A percentile compares a stretch with the other conserved stretches of the same genome.
Evolutionary conservation across 2,113 vertebrate species (phyloP).

Genomic region (Psophia crepitans): DNA sequence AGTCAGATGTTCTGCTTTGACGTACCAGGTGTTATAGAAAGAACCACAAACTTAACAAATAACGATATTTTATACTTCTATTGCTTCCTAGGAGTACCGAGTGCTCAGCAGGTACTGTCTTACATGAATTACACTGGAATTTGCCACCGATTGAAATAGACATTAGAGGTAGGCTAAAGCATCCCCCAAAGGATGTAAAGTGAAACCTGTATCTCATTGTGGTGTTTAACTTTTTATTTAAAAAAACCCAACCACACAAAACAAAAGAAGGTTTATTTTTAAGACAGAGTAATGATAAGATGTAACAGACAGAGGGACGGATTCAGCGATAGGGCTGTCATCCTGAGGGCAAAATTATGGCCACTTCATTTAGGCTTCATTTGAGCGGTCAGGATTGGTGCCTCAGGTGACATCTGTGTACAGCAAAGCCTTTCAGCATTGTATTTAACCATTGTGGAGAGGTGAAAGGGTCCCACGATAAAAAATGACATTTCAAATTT

Average conservation of each 20-base stretch:
- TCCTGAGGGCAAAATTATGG: not conserved
- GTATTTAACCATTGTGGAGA: not conserved
- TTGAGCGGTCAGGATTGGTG: not conserved
- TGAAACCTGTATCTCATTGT: not conserved
- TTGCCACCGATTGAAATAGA: not conserved
- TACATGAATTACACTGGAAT: not conserved
- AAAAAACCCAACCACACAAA: not conserved
- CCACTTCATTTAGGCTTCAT: not conserved
- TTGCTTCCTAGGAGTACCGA: not conserved
- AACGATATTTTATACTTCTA: not conserved
- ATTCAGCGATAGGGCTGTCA: not conserved
- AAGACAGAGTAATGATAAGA: not conserved
- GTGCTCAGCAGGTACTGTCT: not conserved
- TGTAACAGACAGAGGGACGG: not conserved
- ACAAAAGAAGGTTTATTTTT: not conserved
- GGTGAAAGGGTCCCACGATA: not conserved
- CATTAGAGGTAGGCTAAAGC: not conserved
- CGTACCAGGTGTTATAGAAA: not conserved
- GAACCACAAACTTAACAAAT: not conserved
- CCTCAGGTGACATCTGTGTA: not conserved
- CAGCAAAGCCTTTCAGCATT: not conserved
- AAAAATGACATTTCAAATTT: not conserved
- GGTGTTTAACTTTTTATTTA: not conserved
- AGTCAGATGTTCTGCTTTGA: not conserved
- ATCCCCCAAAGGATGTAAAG: not conserved